Base-by-base conservation (phyloP, 2,888 invertebrate genomes). In the Hemithea aestivaria region DNA sequence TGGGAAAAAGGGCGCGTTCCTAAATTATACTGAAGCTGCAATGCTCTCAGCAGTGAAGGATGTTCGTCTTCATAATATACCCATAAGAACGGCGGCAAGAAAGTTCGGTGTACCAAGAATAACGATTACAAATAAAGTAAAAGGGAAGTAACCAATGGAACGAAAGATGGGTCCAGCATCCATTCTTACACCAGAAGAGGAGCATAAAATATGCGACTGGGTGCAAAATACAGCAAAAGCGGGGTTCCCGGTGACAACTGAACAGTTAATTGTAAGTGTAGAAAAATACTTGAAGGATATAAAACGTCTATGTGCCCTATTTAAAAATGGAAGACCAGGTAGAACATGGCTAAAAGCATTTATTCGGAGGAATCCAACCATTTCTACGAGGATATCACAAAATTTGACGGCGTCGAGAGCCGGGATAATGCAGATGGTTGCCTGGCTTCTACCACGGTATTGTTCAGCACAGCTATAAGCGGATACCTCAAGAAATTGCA, bases 31-130 rank as follows among this genome's bases (percentile, higher is more conserved):
- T 45, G 45, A 45, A 51, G 48, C 35, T 43, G 44, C 51, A 36
- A 51, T 51, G 51, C 31, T 34, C 27, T 27, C 48, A 43, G 51
- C 49, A 48, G 51, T 53, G 35, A 38, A 50, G 20, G 49, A 48
- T 39, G 52, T 53, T 47, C 44, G 46, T 35, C 44, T 51, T 35
- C 49, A 54, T 40, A 54, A 54, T 42, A 55, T 38, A 45, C 42
- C 51, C 10, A 48, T 48, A 32, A 23, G 48, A 50, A 43, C 53
- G 29, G 56, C 54, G 42, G 48, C 54, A 47, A 54, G 53, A 46
- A 54, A 51, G 31, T 50, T 51, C 35, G 48, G 40, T 34, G 53
- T 53, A 26, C 53, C 54, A 34, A 54, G 51, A 45, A 53, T 45
- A 35, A 56, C 54, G 26, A 38, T 58, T 25, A 48, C 36, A 37